Conservation (phyloP, 2,113 vertebrate species). For the Calyptomena viridis region DNA sequence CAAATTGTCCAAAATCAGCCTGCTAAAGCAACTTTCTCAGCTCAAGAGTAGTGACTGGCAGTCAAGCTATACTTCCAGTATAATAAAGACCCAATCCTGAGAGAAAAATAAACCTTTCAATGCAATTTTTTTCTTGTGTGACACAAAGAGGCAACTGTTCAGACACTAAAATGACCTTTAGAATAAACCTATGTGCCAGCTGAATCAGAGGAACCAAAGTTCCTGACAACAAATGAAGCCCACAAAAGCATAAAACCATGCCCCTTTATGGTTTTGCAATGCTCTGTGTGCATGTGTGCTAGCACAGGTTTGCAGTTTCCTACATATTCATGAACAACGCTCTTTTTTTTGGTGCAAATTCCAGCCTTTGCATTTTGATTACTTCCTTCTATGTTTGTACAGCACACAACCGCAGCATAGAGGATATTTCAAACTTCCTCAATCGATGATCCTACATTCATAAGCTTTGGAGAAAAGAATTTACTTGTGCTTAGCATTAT, state of each 20-base stretch:
- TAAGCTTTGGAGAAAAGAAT: background rate
- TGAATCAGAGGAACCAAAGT: background rate
- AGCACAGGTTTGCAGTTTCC: background rate
- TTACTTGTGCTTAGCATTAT: background rate
- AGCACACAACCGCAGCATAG: background rate
- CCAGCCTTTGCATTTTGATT: conserved; percentile 20
- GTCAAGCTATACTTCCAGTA: background rate
- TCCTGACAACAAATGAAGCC: background rate
- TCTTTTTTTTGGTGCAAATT: background rate
- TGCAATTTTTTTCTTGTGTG: background rate
- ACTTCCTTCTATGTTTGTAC: background rate
- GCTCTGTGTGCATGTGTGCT: background rate
- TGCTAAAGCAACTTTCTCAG: background rate
- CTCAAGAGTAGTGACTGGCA: background rate
- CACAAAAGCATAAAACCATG: fast-evolving
- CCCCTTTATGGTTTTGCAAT: background rate
- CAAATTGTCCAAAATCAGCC: background rate
- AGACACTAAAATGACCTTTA: background rate
- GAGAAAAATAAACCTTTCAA: background rate
- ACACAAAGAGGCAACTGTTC: background rate
- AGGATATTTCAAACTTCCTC: background rate
- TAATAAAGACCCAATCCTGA: background rate
- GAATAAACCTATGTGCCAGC: background rate
- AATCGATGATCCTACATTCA: background rate
- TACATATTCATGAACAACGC: background rate